Percentiles rank a stretch among this genome's conserved stretches.
phyloP scores from a whole-genome alignment of 1,140 invertebrate genomes.

The Tribolium castaneum region DNA sequence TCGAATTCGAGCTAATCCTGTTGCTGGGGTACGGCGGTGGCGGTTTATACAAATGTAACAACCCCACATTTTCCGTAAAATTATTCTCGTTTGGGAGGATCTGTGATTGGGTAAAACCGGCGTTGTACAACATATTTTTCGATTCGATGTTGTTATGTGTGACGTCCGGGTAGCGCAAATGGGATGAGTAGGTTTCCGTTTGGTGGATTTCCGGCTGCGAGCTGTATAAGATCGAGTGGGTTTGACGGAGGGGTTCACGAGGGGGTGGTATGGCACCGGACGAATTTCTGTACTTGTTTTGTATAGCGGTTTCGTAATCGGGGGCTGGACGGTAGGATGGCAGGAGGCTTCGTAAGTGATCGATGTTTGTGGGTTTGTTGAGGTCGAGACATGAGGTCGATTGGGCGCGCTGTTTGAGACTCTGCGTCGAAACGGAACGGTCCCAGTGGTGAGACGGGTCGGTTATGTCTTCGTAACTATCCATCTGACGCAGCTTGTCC shows the following conservation, averaged over 20 bases:
- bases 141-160: constrained; percentile 68
- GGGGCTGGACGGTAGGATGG: constrained; percentile 92
- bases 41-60: constrained; percentile 81
- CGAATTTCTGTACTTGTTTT: constrained; percentile 77
- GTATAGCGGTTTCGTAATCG: constrained; percentile 93
- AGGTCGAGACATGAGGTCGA: constrained; percentile 78
- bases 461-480: constrained; percentile 61
- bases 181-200: constrained; percentile 56
- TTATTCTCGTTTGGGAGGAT: constrained; percentile 54
- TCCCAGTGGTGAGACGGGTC: constrained; percentile 54
- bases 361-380: constrained; percentile 68
- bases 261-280: constrained; percentile 61
- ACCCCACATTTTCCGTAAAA: constrained; percentile 68
- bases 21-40: constrained; percentile 81
- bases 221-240: constrained; percentile 66
- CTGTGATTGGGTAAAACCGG: constrained; percentile 55
- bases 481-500: constrained; percentile 53
- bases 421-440: constrained; percentile 48
- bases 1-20: constrained; percentile 78
- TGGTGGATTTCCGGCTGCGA: constrained; percentile 75
- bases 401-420: constrained; percentile 69
- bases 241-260: constrained; percentile 57
- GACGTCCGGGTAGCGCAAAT: constrained; percentile 71
- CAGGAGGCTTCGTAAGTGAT: constrained; percentile 75
- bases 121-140: constrained; percentile 55